Evolutionary conservation across 2,113 vertebrate genomes (phyloP).

Genomic region (Pseudolaguvia tuberculata): DNA sequence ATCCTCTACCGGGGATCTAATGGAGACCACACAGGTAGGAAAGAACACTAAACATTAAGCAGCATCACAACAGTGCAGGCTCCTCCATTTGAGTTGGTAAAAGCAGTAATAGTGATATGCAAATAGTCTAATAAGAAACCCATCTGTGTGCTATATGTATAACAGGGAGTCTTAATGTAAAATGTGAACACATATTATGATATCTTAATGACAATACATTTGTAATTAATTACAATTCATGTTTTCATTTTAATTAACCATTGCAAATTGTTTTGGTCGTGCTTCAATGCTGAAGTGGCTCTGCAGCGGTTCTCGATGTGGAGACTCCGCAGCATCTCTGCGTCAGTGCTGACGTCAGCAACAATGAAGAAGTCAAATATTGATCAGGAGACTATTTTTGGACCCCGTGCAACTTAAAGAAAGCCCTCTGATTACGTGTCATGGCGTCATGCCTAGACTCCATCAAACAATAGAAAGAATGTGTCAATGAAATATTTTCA

Average conservation of each 20-base stretch:
- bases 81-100: constrained; percentile 9
- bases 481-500: background rate
- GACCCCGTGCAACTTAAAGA: constrained; percentile 59
- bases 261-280: constrained; percentile 9
- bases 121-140: background rate
- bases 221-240: no score
- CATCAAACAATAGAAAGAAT: background rate
- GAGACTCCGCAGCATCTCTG: constrained; percentile 95
- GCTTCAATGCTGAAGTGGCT: constrained; percentile 28
- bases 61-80: background rate
- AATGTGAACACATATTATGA: background rate
- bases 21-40: constrained; percentile 78
- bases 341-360: constrained; percentile 95
- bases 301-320: constrained; percentile 91
- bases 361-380: constrained; percentile 89
- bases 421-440: background rate
- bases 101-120: background rate
- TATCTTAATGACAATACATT: background rate
- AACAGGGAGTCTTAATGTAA: background rate
- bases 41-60: constrained; percentile 18
- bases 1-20: constrained; percentile 78
- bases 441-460: background rate
- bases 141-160: background rate
- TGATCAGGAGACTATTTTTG: constrained; percentile 73
- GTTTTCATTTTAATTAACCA: no score